Evolutionary conservation across 2,888 invertebrate species (phyloP).

Genomic region (Dugesia japonica): DNA sequence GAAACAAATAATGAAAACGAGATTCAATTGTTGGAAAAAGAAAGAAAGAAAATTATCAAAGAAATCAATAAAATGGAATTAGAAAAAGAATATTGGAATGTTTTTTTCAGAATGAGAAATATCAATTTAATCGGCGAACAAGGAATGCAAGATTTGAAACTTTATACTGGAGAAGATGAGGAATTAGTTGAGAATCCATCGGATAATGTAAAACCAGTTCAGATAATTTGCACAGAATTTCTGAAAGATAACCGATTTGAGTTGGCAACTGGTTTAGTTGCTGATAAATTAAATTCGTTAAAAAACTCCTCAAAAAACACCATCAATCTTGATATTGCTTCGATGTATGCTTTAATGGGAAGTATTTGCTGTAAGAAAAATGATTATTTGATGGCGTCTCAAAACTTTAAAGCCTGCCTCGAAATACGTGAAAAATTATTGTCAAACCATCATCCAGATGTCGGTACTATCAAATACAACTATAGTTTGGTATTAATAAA

Average conservation of each 20-base stretch:
- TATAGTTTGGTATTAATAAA: background rate
- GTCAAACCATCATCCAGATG: background rate
- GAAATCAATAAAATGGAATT: background rate
- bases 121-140: background rate
- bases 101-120: background rate
- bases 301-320: background rate
- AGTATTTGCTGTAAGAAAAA: background rate
- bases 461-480: background rate
- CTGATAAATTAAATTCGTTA: background rate
- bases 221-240: background rate
- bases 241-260: background rate
- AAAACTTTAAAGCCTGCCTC: background rate
- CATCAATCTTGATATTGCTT: background rate
- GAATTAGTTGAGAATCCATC: background rate
- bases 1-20: background rate
- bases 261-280: background rate
- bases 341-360: background rate
- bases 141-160: background rate
- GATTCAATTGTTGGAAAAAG: background rate
- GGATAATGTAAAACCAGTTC: background rate
- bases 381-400: background rate
- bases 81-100: conserved; percentile 12
- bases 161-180: background rate
- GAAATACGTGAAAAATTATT: background rate
- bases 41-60: background rate